Conservation (phyloP, 2,888 invertebrate species). For the Thymelicus lineola region DNA sequence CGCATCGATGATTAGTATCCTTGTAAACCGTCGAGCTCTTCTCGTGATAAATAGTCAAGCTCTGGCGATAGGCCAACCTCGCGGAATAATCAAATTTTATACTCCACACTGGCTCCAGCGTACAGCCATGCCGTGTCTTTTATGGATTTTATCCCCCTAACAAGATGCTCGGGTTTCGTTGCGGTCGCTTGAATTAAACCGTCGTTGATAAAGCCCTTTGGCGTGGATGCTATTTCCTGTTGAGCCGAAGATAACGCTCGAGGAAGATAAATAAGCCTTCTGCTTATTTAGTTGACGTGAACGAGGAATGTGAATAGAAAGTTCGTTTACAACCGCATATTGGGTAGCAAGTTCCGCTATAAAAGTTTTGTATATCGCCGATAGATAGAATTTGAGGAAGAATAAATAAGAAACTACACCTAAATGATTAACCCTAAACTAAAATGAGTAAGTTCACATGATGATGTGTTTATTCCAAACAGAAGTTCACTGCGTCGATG, state of each 20-base stretch:
- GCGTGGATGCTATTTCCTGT: constrained; percentile 61
- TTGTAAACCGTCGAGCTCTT: constrained; percentile 77
- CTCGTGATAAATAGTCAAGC: constrained; percentile 81
- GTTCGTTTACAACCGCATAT: not conserved
- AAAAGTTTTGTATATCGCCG: too few relatives aligned
- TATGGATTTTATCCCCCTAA: constrained; percentile 82
- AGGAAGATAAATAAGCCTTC: constrained; percentile 33
- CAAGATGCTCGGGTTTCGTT: constrained; percentile 74
- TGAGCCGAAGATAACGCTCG: constrained; percentile 49
- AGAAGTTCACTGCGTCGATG: constrained; percentile 71
- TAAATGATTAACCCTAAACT: not conserved
- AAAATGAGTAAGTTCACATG: constrained; percentile 52
- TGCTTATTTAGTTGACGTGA: constrained; percentile 22
- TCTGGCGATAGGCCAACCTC: constrained; percentile 84
- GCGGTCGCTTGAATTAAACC: constrained; percentile 80
- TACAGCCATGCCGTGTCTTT: constrained; percentile 74
- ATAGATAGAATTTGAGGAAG: not conserved
- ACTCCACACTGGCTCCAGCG: constrained; percentile 65
- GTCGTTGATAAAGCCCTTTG: constrained; percentile 72
- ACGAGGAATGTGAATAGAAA: not conserved
- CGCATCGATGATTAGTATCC: constrained; percentile 78
- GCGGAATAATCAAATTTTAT: constrained; percentile 84
- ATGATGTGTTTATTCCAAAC: constrained; percentile 73
- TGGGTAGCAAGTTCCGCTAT: not conserved
- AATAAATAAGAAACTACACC: not conserved